Evolutionary conservation across 92 coral and sea anemone species (phyloP), one percentile per base, ranked within the genome.

Genomic region (Hydrozoanthus gracilis): DNA sequence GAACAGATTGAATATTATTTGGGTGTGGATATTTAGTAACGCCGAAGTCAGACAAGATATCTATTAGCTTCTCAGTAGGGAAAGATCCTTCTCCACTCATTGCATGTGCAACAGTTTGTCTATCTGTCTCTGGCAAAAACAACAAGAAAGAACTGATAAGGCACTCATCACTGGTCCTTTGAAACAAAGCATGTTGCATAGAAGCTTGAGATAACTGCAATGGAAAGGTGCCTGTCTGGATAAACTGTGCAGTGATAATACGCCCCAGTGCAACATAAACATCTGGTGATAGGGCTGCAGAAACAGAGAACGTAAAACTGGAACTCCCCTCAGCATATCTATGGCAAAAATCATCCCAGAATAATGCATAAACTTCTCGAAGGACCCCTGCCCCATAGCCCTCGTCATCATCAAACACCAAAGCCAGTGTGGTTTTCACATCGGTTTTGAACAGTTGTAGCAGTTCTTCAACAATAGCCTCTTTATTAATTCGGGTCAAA

Each of bases 171-270:
- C 76, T 54, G 20, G 82, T 86, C 11, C 7, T 17, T 46, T 83
- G 87, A 55, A 88, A 77, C 60, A 91, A 56, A 18, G 88, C 86
- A 52, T 91, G 88, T 18, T 91, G 78, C 51, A 91, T 16, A 60
- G 82, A 88, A 27, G 91, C 88, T 65, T 62, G 78, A 9, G 84
- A 89, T 15, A 88, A 44, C 56, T 86, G 86, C 15, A 88, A 74
- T 10, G 94, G 94, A 51, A 91, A 91, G 20, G 86, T 61, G 18
- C 91, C 87, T 73, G 89, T 79, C 72, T 70, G 84, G 18, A 88
- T 56, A 68, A 88, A 88, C 76, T 76, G 84, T 44, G 86, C 89
- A n/a, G 84, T 79, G 50, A 87, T 76, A 56, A 86, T 60, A 13
- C 91, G 84, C 10, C 93, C 93, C 71, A 77, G 79, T 10, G 69